These are phyloP conservation scores for Tinea semifulvella DNA, from an alignment of 2,888 invertebrate species.

Conservation along the genomic window DNA sequence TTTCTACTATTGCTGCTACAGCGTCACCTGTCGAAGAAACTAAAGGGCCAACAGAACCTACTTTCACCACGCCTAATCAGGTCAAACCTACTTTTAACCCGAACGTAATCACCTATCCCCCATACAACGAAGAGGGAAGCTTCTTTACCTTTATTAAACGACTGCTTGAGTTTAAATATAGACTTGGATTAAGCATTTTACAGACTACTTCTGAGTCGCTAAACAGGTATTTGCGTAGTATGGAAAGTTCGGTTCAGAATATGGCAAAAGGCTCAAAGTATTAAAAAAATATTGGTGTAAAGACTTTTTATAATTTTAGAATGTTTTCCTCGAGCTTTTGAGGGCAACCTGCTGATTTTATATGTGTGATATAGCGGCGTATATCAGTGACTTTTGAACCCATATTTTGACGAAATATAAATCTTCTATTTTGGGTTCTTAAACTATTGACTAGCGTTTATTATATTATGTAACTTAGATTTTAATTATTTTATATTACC, in stretches of 20 bases:
- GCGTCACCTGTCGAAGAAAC: constrained; percentile 29
- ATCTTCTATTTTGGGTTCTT: background rate
- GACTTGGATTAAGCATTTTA: constrained; percentile 72
- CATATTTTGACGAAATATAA: background rate
- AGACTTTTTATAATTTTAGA: constrained; percentile 50
- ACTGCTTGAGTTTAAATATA: constrained; percentile 73
- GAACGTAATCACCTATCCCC: constrained; percentile 51
- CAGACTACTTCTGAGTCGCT: constrained; percentile 74
- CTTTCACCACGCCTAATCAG: constrained; percentile 23
- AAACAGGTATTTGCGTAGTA: constrained; percentile 69
- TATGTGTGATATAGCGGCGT: constrained; percentile 32
- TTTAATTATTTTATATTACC: background rate
- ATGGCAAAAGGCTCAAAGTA: constrained; percentile 35
- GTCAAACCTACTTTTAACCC: constrained; percentile 33
- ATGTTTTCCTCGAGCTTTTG: constrained; percentile 53
- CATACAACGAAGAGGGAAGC: constrained; percentile 42
- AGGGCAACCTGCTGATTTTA: constrained; percentile 62
- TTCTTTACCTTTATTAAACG: constrained; percentile 70
- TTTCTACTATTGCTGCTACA: constrained; percentile 42
- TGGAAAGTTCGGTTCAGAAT: constrained; percentile 50
- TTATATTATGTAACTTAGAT: background rate
- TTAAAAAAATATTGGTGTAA: constrained; percentile 16
- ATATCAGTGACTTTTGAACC: constrained; percentile 1
- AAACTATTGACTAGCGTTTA: background rate
- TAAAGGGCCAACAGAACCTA: constrained; percentile 22